phyloP scores from a whole-genome alignment of 1,140 invertebrate genomes.

The Sipha flava region DNA sequence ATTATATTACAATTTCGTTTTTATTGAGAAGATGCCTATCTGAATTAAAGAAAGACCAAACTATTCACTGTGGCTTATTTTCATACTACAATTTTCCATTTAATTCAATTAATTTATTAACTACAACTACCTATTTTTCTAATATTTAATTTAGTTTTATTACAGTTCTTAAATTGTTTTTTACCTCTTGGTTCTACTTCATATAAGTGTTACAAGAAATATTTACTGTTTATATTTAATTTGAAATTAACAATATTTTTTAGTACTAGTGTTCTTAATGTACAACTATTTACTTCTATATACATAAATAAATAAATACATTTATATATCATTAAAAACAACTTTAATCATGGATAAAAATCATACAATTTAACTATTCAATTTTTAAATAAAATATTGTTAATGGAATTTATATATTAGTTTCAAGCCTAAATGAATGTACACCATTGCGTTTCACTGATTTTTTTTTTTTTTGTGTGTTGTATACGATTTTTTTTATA shows the following conservation, averaged over 20 bases:
- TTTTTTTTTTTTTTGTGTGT: not conserved
- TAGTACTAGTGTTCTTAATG: not conserved
- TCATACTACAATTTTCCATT: not conserved
- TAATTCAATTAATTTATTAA: not conserved
- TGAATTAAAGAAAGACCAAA: not conserved
- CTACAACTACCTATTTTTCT: not conserved
- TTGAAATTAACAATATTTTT: not conserved
- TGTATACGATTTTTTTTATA: not conserved
- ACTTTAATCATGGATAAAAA: not conserved
- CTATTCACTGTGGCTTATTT: not conserved
- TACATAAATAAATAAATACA: too few species aligned
- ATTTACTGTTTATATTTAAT: not conserved
- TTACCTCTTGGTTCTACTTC: not conserved
- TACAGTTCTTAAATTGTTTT: not conserved
- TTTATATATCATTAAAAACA: not conserved
- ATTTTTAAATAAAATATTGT: not conserved
- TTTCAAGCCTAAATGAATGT: not conserved
- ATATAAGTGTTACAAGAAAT: not conserved
- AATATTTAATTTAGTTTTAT: not conserved
- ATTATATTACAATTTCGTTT: not conserved
- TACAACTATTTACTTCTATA: not conserved
- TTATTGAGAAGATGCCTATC: not conserved
- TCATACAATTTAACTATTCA: not conserved
- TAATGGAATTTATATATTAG: not conserved
- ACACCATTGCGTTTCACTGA: too few species aligned